These are phyloP conservation scores for Leptatherina wallacei DNA, from an alignment of 2,797 vertebrate species.

Conservation along the genomic window DNA sequence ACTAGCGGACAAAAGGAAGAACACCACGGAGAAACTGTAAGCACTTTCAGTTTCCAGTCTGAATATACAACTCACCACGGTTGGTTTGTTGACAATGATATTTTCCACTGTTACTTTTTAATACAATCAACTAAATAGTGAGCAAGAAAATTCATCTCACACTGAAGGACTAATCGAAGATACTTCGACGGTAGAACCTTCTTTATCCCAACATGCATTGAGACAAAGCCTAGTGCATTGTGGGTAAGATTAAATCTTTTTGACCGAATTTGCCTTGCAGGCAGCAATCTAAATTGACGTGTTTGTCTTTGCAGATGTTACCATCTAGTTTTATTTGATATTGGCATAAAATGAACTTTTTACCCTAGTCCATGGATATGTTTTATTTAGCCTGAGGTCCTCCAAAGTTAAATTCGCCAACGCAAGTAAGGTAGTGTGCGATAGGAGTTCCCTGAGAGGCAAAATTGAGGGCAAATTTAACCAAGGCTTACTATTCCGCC, in stretches of 20 bases:
- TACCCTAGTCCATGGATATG: no score
- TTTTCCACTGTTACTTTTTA: not conserved
- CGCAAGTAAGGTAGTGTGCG: not conserved
- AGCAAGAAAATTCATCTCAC: slow-evolving; percentile 47
- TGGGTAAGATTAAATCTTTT: rapidly evolving
- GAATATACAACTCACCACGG: slow-evolving; percentile 50
- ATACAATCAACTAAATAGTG: slow-evolving; percentile 5
- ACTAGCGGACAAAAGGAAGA: not conserved
- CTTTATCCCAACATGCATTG: slow-evolving; percentile 84
- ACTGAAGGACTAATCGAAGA: slow-evolving; percentile 31
- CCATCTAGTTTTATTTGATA: not conserved
- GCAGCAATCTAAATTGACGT: not conserved
- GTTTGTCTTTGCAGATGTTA: not conserved
- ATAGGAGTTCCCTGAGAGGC: slow-evolving; percentile 34
- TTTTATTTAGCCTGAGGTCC: not conserved
- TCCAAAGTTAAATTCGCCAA: not conserved
- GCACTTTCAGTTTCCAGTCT: not conserved
- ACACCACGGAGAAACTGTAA: rapidly evolving
- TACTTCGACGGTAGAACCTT: slow-evolving; percentile 57
- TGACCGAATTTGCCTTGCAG: slow-evolving; percentile 4
- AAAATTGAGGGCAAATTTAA: not conserved
- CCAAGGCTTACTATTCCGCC: rapidly evolving
- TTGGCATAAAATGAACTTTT: not conserved
- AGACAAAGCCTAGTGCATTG: slow-evolving; percentile 9
- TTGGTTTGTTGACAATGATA: not conserved